Base-by-base conservation (phyloP, 1,140 invertebrate species). In the Zaprionus lachaisei region DNA sequence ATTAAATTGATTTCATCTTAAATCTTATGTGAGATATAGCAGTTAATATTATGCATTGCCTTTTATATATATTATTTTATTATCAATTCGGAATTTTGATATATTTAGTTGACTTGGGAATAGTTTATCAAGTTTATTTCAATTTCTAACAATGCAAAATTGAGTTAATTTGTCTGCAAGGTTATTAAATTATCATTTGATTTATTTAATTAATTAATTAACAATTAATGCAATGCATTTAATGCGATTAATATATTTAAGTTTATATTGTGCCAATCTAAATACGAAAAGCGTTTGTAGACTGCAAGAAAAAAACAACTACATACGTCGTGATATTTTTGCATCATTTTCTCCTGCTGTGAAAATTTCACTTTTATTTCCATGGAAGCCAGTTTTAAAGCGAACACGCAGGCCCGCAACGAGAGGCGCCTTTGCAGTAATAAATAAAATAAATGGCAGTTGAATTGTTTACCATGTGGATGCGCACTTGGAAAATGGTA, bases 351-450 rank as follows among this genome's bases (percentile, higher is more conserved):
- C 83, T 89, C 80, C 79, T 78, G 55, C 77, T 83, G 83, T 77
- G 84, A 83, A 87, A 87, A 68, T 87, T 89, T 89, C 84, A 83
- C 81, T 87, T 87, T 87, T 87, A 80, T 87, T 89, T 80, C 70
- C 60, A 61, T 73, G 51, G 51, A 82, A 82, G 77, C 77, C 76
- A 79, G 79, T 86, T 81, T 84, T 61, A 58, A 56, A 47, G 15
- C 65, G 54, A 69, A 75, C 77, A 79, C 83, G 83, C 82, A 82
- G 64, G 75, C 65, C 66, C 51, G 44, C 28, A 37, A 28, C 47
- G 1, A 28, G 26, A 12, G 62, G 28, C 47, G 47, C 47, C 47
- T 51, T 12, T 37, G 80, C n/a, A 72, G 77, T 71, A 87, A 89
- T 89, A 89, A 89, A 89, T 87, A 83, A 87, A 87, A 89, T 87